These are phyloP conservation scores for Pseudochaenichthys georgianus DNA, from an alignment of 2,797 vertebrate species.

Conservation along the genomic window DNA sequence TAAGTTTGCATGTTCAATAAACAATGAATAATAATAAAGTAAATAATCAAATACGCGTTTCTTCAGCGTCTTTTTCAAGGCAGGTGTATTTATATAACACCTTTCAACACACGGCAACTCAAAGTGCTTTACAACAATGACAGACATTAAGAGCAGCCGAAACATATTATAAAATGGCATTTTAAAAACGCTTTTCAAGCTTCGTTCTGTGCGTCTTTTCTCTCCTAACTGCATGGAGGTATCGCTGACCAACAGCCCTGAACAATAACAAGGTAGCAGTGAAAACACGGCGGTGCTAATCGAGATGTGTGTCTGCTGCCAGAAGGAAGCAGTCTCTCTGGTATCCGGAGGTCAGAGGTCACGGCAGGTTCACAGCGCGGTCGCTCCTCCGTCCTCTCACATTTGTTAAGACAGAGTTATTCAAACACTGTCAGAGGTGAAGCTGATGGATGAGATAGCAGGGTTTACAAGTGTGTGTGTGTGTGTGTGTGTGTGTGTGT, in stretches of 20 bases:
- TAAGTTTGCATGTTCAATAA: too few relatives aligned
- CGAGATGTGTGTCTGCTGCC: neutral
- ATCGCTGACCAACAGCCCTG: too few relatives aligned
- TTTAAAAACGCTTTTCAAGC: too few relatives aligned
- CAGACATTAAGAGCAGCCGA: accelerated
- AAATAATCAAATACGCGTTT: too few relatives aligned
- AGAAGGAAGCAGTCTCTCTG: neutral
- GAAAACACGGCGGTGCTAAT: neutral
- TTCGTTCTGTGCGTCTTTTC: too few relatives aligned
- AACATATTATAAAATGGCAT: too few relatives aligned
- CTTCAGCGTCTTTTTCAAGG: too few relatives aligned
- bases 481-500: constrained; percentile 14
- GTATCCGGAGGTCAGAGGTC: constrained; percentile 59
- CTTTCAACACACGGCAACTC: too few relatives aligned
- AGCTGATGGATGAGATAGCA: constrained; percentile 56
- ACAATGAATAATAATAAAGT: too few relatives aligned
- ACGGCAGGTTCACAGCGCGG: constrained; percentile 31
- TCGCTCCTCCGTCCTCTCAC: constrained; percentile 11
- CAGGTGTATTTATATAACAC: too few relatives aligned
- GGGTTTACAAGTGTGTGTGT: constrained; percentile 30
- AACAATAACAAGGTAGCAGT: neutral
- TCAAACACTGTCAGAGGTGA: constrained; percentile 62
- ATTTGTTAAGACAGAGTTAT: constrained; percentile 53
- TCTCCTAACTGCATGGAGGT: too few relatives aligned
- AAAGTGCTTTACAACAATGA: too few relatives aligned